Evolutionary conservation across 2,888 invertebrate species (phyloP).

Genomic region (Teleogryllus oceanicus): DNA sequence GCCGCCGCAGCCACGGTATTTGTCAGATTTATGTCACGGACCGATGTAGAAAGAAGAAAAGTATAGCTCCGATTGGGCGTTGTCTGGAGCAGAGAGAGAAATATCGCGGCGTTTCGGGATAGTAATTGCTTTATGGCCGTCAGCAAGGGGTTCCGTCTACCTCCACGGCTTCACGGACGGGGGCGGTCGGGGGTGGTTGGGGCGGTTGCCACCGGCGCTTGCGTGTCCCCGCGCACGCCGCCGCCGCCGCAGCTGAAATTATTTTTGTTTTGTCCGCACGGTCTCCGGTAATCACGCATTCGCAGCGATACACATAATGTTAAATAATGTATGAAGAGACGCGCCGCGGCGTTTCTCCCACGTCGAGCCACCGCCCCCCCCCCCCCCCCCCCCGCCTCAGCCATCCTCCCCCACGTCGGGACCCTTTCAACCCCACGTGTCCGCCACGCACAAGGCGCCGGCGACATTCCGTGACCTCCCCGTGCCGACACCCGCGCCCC

Average conservation of each 20-base stretch:
- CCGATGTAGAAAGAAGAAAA: slow-evolving; percentile 1
- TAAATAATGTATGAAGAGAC: slow-evolving; percentile 9
- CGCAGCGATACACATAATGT: not conserved
- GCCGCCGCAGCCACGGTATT: not conserved
- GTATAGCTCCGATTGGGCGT: not conserved
- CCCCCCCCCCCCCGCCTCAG: not conserved
- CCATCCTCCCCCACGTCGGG: not conserved
- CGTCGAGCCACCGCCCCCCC: not conserved
- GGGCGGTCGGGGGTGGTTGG: no score
- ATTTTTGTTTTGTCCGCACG: not conserved
- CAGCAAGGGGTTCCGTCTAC: not conserved
- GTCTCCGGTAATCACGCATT: slow-evolving; percentile 12
- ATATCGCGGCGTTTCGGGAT: not conserved
- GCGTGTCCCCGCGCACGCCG: not conserved
- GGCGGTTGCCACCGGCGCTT: no score
- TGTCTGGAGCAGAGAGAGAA: slow-evolving; percentile 4
- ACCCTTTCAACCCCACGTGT: not conserved
- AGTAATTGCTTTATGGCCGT: slow-evolving; percentile 18
- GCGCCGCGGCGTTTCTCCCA: not conserved
- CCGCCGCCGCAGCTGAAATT: not conserved
- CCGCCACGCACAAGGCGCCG: not conserved
- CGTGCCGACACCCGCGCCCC: no score
- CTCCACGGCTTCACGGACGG: not conserved
- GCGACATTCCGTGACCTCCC: no score
- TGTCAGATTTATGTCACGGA: slow-evolving; percentile 7